These are phyloP conservation scores for Lasius fuliginosus DNA, from an alignment of 2,888 invertebrate species.

Conservation along the genomic window DNA sequence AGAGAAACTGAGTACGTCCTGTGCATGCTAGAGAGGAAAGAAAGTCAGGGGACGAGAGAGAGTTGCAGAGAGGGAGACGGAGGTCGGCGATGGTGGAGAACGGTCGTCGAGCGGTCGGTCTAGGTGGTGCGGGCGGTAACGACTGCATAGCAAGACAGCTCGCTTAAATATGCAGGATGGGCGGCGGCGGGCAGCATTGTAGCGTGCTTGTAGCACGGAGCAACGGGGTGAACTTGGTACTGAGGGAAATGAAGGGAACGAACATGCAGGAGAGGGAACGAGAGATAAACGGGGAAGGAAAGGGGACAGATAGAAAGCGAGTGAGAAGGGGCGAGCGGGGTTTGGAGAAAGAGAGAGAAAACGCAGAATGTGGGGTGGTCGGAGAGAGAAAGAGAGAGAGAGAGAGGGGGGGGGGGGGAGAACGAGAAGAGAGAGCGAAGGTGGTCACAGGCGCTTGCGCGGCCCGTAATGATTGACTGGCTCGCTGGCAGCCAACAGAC, in stretches of 20 bases:
- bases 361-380: conserved; percentile 38
- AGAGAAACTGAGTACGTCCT: conserved; percentile 3
- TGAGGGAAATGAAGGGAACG: conserved; percentile 81
- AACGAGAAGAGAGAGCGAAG: conserved; percentile 65
- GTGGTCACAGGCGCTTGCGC: conserved; percentile 83
- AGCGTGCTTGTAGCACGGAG: conserved; percentile 83
- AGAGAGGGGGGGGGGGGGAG: too few species aligned
- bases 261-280: conserved; percentile 67
- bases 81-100: conserved; percentile 69
- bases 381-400: conserved; percentile 34
- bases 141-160: conserved; percentile 84
- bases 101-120: conserved; percentile 70
- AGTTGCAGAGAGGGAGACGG: conserved; percentile 31
- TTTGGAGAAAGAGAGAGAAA: conserved; percentile 25
- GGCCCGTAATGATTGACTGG: conserved; percentile 86
- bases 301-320: conserved; percentile 42
- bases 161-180: conserved; percentile 86
- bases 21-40: conserved; percentile 33
- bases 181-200: conserved; percentile 84
- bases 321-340: conserved; percentile 40
- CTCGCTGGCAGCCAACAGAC: conserved; percentile 87
- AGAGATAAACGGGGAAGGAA: conserved; percentile 56
- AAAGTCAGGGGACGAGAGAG: conserved; percentile 49
- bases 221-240: conserved; percentile 83
- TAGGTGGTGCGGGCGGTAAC: conserved; percentile 80